Evolutionary conservation across 2,888 invertebrate genomes (phyloP).

Genomic region (Lepidocyrtoides sp.): DNA sequence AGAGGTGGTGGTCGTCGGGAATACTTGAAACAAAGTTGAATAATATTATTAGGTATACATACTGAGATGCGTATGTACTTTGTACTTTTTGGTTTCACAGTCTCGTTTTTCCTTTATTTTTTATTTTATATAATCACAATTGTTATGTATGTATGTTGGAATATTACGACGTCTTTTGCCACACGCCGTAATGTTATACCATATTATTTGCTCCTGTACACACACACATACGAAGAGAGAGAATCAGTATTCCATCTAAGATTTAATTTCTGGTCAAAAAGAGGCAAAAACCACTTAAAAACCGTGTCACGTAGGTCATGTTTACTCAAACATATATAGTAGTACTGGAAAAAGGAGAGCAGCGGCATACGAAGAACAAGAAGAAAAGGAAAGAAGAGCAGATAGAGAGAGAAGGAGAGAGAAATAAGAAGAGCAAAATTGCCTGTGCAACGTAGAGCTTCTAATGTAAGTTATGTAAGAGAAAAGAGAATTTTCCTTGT

Average conservation of each 20-base stretch:
- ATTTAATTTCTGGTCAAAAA: slow-evolving; percentile 82
- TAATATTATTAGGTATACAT: background rate
- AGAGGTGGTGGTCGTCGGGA: background rate
- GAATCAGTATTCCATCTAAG: slow-evolving; percentile 80
- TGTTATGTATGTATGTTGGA: no score
- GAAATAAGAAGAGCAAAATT: background rate
- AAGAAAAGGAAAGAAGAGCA: background rate
- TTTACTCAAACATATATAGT: slow-evolving; percentile 80
- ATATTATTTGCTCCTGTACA: slow-evolving; percentile 26
- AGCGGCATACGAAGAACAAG: background rate
- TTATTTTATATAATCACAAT: no score
- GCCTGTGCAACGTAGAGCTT: background rate
- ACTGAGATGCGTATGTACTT: background rate
- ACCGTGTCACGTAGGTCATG: slow-evolving; percentile 83
- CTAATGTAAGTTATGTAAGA: no score
- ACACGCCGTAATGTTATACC: background rate
- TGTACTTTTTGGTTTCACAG: background rate
- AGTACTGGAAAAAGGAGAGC: slow-evolving; percentile 30
- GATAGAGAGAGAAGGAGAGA: background rate
- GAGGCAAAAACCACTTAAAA: slow-evolving; percentile 75
- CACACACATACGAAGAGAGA: background rate
- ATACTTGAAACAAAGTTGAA: slow-evolving; percentile 1
- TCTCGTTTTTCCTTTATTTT: background rate
- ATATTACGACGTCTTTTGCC: no score
- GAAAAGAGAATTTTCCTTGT: slow-evolving; percentile 18